Evolutionary conservation across 2,113 vertebrate genomes (phyloP).

Genomic region (Colius striatus): DNA sequence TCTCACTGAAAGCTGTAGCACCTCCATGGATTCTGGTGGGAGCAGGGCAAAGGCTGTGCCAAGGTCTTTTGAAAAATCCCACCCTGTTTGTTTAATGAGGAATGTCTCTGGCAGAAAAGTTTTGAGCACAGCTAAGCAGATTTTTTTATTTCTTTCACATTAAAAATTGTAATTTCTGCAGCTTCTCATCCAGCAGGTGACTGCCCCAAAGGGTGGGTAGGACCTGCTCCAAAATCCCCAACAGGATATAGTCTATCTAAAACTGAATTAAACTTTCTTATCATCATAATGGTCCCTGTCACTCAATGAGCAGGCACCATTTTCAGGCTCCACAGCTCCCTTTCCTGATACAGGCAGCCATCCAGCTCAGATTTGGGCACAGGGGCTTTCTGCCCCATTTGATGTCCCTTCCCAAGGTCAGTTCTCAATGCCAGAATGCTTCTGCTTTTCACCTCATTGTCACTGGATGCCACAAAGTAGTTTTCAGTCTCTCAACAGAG

Average conservation of each 20-base stretch:
- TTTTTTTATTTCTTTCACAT: conserved; percentile 25
- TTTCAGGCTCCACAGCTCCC: not conserved
- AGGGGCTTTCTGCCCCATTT: not conserved
- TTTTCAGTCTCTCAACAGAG: conserved; percentile 14
- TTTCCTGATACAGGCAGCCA: not conserved
- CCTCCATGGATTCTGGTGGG: conserved; percentile 35
- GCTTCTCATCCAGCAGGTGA: not conserved
- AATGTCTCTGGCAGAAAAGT: conserved; percentile 37
- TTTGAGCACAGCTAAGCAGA: conserved; percentile 11
- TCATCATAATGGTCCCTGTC: not conserved
- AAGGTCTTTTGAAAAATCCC: conserved; percentile 40
- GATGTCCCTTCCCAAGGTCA: not conserved
- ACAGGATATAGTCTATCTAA: not conserved
- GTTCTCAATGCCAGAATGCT: not conserved
- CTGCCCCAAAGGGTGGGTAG: not conserved
- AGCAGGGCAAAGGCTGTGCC: conserved; percentile 22
- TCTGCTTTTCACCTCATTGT: not conserved
- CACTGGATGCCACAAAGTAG: not conserved
- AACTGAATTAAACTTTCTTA: not conserved
- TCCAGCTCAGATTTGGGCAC: not conserved
- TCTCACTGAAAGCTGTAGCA: conserved; percentile 28
- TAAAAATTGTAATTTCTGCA: conserved; percentile 22
- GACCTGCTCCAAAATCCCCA: not conserved
- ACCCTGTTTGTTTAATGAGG: conserved; percentile 34
- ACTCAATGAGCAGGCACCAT: not conserved